phyloP scores from a whole-genome alignment of 2,113 vertebrate species.

The Ochotona curzoniae region DNA sequence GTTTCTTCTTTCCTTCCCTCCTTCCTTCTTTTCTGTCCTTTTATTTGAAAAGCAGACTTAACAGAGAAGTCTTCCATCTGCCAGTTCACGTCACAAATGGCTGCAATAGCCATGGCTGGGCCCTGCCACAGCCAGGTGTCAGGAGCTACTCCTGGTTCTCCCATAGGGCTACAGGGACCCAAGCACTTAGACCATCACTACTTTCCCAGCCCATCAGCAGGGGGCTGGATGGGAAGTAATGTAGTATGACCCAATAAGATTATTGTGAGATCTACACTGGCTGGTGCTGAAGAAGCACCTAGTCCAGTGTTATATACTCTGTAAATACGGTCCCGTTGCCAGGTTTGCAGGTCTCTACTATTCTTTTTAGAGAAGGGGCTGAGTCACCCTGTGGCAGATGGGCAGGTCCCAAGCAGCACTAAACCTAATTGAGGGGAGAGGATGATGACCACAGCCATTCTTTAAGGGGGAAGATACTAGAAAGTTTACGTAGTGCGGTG shows the following conservation, averaged over 20 bases:
- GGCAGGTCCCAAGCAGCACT: not conserved
- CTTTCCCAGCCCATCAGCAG: too few relatives aligned
- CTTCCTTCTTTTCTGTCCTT: too few relatives aligned
- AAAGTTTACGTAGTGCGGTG: not conserved
- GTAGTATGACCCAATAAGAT: not conserved
- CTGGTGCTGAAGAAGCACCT: not conserved
- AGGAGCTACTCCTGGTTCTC: too few relatives aligned
- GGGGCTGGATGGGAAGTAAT: not conserved
- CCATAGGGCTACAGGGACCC: too few relatives aligned
- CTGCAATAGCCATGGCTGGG: too few relatives aligned
- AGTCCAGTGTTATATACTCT: not conserved
- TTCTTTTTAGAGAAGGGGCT: not conserved
- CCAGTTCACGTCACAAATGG: too few relatives aligned
- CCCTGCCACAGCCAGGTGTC: too few relatives aligned
- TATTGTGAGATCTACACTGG: not conserved
- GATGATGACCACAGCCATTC: not conserved
- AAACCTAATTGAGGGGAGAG: not conserved
- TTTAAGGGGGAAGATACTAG: not conserved
- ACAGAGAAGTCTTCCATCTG: too few relatives aligned
- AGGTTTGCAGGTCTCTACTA: not conserved
- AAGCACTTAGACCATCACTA: too few relatives aligned
- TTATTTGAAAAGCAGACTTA: too few relatives aligned
- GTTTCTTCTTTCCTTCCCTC: not conserved
- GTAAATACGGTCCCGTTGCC: not conserved
- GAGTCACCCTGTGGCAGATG: not conserved